Evolutionary conservation across 2,797 vertebrate genomes (phyloP), one percentile per base, ranked within the genome.

Genomic region (Sebastolobus altivelis): DNA sequence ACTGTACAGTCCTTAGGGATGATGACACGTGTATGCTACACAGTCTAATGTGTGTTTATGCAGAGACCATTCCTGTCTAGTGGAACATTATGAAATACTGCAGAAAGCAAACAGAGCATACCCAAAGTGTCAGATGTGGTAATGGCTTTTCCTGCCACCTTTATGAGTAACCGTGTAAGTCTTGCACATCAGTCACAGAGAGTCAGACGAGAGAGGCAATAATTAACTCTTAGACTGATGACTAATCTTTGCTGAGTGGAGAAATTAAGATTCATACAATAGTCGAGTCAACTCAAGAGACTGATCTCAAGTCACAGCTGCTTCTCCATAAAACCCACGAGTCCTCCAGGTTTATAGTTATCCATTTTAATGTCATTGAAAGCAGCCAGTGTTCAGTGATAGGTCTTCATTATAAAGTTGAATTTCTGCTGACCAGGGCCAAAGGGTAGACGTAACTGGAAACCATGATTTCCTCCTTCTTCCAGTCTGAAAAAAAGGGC

Each of bases 1-100:
- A 94, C 96, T 96, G 96, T 97, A 97, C 96, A 97, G 87, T 94
- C 94, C 93, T 95, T 92, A 93, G 90, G 93, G 93, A 94, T 91
- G 94, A 94, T 90, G 91, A 92, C 84, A 91, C 82, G 82, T 93
- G 93, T 95, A 94, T 95, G 96, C 95, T 95, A 96, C 95, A 96
- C 93, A 94, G 94, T 95, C 95, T 94, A 94, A 93, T 88, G 95
- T 92, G 88, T 94, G 90, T 94, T 91, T 72, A 90, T 90, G 88
- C 31, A 86, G 80, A 87, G 82, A 81, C 78, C 79, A 80, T 89
- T 92, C 77, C 67, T 52, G 73, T 75, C 79, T 79, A 89, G 84
- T 79, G 79, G 66, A 87, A 83, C 89, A 88, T 83, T 79, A 86
- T 85, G 75, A 90, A 90, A 82, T 87, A 89, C 81, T 85, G 75